Base-by-base conservation (phyloP, 2,797 vertebrate species). In the Adrianichthys oophorus region DNA sequence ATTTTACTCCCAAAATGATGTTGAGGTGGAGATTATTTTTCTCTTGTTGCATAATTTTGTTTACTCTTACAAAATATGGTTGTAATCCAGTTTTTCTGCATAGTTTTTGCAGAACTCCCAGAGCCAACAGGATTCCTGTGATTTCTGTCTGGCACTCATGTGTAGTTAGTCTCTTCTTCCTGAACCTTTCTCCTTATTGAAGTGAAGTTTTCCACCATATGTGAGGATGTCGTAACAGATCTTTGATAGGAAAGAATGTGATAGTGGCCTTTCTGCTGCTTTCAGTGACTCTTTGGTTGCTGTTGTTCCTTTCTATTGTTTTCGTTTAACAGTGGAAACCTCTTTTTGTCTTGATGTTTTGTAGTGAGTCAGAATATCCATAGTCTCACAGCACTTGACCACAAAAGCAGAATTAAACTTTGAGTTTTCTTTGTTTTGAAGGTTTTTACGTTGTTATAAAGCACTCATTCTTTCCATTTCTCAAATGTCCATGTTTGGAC, bases 31-130 rank as follows among this genome's bases (percentile, higher is more conserved):
- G 26, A 7, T 26, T 7, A 7, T 26, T 61, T 41, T 55, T 29
- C 41, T 59, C 41, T 72, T 79, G 50, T 81, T 68, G 54, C 44
- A 51, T 48, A 37, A 47, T 23, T 48, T 15, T 15, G 7, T 52
- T 24, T 45, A 13, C 37, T 18, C 14, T 1, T 5, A 14, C 45
- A 13, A 19, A 41, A 19, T 32, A 15, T 56, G 15, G 18, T 15
- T 0, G 1, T 10, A 45, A 55, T 57, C 53, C 52, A 41, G 44
- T 43, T n/a, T 48, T 7, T 4, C n/a, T 1, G 1, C 21, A 41
- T 15, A 42, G 51, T 47, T 42, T 60, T 32, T 32, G 7, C 29
- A 32, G 29, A 32, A 12, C 29, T 8, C 29, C 29, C 29, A 37
- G 32, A 37, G 32, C 32, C 32, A 12, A 12, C 32, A 37, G 32